These are phyloP conservation scores for Hypsibius dujardini DNA, from an alignment of 1,140 invertebrate species.

Conservation along the genomic window DNA sequence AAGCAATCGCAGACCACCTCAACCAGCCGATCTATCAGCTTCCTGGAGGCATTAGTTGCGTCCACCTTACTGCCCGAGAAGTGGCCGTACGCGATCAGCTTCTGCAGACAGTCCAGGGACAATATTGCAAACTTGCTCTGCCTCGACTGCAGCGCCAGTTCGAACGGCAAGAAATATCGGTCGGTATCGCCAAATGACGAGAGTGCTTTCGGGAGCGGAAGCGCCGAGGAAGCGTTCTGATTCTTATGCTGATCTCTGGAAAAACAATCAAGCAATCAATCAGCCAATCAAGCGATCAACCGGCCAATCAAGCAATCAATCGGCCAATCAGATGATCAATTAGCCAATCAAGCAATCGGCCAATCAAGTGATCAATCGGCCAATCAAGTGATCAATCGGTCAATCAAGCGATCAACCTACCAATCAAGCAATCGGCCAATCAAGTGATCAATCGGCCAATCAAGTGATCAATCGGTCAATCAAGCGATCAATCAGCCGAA, in stretches of 20 bases:
- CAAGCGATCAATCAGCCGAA: too few relatives aligned
- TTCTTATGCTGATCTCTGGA: background rate
- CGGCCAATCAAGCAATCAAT: too few relatives aligned
- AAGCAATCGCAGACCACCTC: conserved; percentile 95
- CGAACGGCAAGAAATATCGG: conserved; percentile 93
- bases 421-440: too few relatives aligned
- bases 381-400: too few relatives aligned
- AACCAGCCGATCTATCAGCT: conserved; percentile 87
- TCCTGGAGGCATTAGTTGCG: conserved; percentile 53
- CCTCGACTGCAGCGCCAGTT: conserved; percentile 91
- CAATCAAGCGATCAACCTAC: too few relatives aligned
- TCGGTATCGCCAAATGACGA: conserved; percentile 71
- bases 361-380: too few relatives aligned
- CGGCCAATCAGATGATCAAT: too few relatives aligned
- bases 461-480: too few relatives aligned
- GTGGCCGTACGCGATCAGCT: conserved; percentile 96
- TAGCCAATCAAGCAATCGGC: too few relatives aligned
- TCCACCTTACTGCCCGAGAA: conserved; percentile 82
- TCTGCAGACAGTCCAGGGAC: conserved; percentile 87
- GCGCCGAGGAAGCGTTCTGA: conserved; percentile 54
- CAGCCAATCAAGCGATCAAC: too few relatives aligned
- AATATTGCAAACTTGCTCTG: conserved; percentile 82
- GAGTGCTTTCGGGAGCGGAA: conserved; percentile 64
- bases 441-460: too few relatives aligned
- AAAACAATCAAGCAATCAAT: too few relatives aligned